Conservation (phyloP, 2,888 invertebrate genomes). For the Halictus quadricinctus region DNA sequence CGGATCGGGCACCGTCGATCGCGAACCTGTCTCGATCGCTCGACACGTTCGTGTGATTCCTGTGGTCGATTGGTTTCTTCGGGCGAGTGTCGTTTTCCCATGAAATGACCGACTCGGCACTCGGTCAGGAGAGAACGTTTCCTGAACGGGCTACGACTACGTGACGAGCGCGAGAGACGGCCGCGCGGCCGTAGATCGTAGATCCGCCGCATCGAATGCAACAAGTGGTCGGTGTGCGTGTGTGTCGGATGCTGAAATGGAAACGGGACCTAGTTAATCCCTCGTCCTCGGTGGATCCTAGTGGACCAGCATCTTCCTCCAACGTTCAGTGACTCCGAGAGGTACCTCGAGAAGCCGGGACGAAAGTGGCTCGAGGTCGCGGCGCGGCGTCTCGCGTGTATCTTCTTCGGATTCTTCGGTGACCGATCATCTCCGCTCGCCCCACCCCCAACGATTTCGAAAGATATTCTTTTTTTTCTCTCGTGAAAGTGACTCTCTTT, state of each 20-base stretch:
- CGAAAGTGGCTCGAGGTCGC: conserved; percentile 42
- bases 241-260: conserved; percentile 25
- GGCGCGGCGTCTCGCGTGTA: conserved; percentile 24
- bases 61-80: background rate
- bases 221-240: conserved; percentile 62
- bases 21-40: background rate
- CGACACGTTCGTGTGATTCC: background rate
- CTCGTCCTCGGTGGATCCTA: background rate
- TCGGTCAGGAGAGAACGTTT: conserved; percentile 6
- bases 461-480: background rate
- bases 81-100: background rate
- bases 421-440: conserved; percentile 20
- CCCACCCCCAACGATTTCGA: conserved; percentile 45
- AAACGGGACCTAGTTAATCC: conserved; percentile 1
- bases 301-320: background rate
- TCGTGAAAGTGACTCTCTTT: conserved; percentile 25
- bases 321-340: background rate
- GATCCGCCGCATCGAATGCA: conserved; percentile 50
- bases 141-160: background rate
- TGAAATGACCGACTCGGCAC: background rate
- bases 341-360: conserved; percentile 11
- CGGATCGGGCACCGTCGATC: background rate
- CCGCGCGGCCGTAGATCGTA: conserved; percentile 14
- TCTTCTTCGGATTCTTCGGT: conserved; percentile 57
- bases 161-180: conserved; percentile 27